Base-by-base conservation (phyloP, 2,888 invertebrate genomes). In the Pandemis heparana region DNA sequence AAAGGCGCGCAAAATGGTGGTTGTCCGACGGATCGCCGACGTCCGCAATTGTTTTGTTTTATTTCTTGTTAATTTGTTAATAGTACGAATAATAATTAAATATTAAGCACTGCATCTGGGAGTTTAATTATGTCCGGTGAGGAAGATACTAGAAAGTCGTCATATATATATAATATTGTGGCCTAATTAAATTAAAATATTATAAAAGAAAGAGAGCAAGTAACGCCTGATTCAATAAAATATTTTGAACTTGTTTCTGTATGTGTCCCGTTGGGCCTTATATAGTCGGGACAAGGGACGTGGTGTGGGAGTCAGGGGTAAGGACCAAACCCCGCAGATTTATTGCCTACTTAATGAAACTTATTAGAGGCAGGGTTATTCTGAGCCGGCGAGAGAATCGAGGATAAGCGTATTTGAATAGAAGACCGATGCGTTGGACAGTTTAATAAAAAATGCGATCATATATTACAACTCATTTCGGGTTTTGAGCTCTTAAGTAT, bases 241-340 rank as follows among this genome's bases (percentile, higher is more conserved):
- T 12, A 1, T 43, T 12, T 5, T n/a, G 5, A 48, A 48, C 1
- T 16, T 8, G 2, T 7, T 8, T 16, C 8, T 16, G 1, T 7
- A n/a, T 51, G 16, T 8, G 16, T 7, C 16, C 46, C 51, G 16
- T 8, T 7, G 51, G 16, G 8, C 51, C 16, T 51, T 16, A 16
- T 51, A 16, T 16, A 51, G 16, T 6, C 1, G 51, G 8, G 16
- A 16, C 51, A 51, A 8, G 51, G 51, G 79, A 74, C 75, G 71
- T 70, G 62, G 74, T 70, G 83, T 83, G 80, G 83, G 83, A 75
- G 81, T 77, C 65, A 63, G 66, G 73, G 16, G 62, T 81, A 83
- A 83, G 79, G 78, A 81, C 79, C 75, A 23, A 32, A 67, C 32
- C 61, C 64, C 18, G 16, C 32, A 43, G 23, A 75, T 67, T 71